Percentiles rank a stretch among this genome's conserved stretches.
Conservation (phyloP, 2,797 vertebrate species). For the Labroides dimidiatus region DNA sequence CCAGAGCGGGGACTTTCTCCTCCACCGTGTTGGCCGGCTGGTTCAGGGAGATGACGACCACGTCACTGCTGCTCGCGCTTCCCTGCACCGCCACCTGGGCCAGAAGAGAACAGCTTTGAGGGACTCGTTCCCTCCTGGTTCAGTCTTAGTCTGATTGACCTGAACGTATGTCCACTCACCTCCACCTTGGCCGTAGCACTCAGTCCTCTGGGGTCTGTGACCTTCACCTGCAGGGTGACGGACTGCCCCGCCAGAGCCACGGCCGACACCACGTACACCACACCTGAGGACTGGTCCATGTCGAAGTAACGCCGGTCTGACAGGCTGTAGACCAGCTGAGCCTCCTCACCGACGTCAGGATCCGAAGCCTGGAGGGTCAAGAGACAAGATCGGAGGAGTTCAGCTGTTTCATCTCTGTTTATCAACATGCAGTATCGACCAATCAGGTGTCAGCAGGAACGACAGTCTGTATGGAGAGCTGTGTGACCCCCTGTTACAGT, state of each 20-base stretch:
- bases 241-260: conserved; percentile 45
- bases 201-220: conserved; percentile 72
- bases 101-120: not conserved
- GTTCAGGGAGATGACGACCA: conserved; percentile 77
- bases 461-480: too few species aligned
- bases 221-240: conserved; percentile 66
- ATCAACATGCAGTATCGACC: too few species aligned
- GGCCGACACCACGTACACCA: conserved; percentile 79
- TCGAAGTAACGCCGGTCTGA: conserved; percentile 57
- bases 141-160: too few species aligned
- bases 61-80: conserved; percentile 56
- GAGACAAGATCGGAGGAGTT: not conserved
- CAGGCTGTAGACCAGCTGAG: conserved; percentile 79
- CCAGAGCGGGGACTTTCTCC: conserved; percentile 65
- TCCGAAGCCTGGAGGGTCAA: conserved; percentile 79
- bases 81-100: conserved; percentile 76
- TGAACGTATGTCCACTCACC: too few species aligned
- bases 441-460: too few species aligned
- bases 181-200: conserved; percentile 56
- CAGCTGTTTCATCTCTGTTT: too few species aligned
- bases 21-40: conserved; percentile 77
- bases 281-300: conserved; percentile 78
- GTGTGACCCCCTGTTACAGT: too few species aligned
- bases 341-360: conserved; percentile 72
- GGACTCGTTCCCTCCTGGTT: too few species aligned